phyloP scores from a whole-genome alignment of 2,888 invertebrate genomes.

The Caenorhabditis sp. region DNA sequence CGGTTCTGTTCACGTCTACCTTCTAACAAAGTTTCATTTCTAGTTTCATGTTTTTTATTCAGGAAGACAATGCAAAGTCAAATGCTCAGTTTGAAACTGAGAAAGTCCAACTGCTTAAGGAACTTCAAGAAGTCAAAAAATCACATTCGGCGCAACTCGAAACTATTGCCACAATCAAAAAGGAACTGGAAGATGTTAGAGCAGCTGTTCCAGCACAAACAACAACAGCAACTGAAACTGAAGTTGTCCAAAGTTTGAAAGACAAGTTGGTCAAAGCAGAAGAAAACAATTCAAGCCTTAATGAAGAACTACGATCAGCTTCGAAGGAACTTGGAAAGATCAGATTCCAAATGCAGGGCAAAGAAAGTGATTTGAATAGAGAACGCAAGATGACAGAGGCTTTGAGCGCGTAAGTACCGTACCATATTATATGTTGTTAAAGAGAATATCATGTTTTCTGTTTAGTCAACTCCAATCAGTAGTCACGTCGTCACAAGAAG shows the following conservation, averaged over 20 bases:
- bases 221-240: constrained; percentile 21
- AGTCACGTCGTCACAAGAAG: constrained; percentile 58
- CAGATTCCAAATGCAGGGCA: constrained; percentile 64
- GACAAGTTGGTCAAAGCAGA: constrained; percentile 51
- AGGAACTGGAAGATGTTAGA: constrained; percentile 41
- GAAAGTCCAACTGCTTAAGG: constrained; percentile 31
- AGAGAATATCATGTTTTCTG: too few species aligned
- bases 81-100: constrained; percentile 34
- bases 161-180: constrained; percentile 24
- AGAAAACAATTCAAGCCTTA: constrained; percentile 53
- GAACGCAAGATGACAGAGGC: constrained; percentile 67
- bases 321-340: constrained; percentile 71
- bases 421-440: background rate
- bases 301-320: constrained; percentile 67
- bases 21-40: too few species aligned
- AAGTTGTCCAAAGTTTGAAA: constrained; percentile 55
- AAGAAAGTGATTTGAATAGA: constrained; percentile 67
- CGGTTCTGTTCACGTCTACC: constrained; percentile 1
- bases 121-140: constrained; percentile 47
- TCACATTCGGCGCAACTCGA: constrained; percentile 26
- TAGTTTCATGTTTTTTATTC: background rate
- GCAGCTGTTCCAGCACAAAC: constrained; percentile 2
- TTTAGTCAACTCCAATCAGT: constrained; percentile 68
- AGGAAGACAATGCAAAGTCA: constrained; percentile 25
- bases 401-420: constrained; percentile 51